Base-by-base conservation (phyloP, 2,797 vertebrate genomes). In the Merluccius polli region DNA sequence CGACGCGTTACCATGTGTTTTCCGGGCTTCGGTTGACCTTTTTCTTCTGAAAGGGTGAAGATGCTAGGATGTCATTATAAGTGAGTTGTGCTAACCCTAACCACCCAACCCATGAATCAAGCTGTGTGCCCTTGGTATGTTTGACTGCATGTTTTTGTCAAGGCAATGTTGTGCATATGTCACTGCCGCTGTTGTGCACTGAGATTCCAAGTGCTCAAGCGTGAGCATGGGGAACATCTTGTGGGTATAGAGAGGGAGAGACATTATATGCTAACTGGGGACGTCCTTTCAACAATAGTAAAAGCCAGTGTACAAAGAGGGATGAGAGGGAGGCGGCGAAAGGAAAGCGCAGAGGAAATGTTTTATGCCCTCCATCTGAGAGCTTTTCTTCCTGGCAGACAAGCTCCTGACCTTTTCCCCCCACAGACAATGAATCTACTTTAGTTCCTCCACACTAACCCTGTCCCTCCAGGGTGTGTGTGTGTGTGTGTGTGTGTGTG, bases 321-420 rank as follows among this genome's bases (percentile, higher is more conserved):
- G 31, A 9, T n/a, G 41, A 24, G 35, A 52, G 41, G 68, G 63
- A 77, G 69, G 48, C 52, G 13, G 32, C 69, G 71, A 70, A 59
- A 44, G 70, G 74, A 69, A 78, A 73, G 73, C 67, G 73, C 72
- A 84, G 72, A 78, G 82, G 84, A 86, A 87, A 76, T 82, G 71
- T 87, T 90, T 89, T 86, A 85, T 88, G 83, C 81, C 70, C 38
- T 77, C 69, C 21, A 75, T 84, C 75, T 84, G 67, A 82, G 86
- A 77, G 86, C 79, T 70, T 79, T 82, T 81, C 75, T 82, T 82
- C 44, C 81, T 83, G 77, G 77, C 83, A 78, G 77, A 81, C 30
- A n/a, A 82, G 77, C 73, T 72, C 13, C 67, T 81, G 85, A 85
- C 81, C 84, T 89, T 90, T 86, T 73, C 68, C 82, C 52, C 71